phyloP scores from a whole-genome alignment of 2,797 vertebrate species.

The Malurus leucopterus region DNA sequence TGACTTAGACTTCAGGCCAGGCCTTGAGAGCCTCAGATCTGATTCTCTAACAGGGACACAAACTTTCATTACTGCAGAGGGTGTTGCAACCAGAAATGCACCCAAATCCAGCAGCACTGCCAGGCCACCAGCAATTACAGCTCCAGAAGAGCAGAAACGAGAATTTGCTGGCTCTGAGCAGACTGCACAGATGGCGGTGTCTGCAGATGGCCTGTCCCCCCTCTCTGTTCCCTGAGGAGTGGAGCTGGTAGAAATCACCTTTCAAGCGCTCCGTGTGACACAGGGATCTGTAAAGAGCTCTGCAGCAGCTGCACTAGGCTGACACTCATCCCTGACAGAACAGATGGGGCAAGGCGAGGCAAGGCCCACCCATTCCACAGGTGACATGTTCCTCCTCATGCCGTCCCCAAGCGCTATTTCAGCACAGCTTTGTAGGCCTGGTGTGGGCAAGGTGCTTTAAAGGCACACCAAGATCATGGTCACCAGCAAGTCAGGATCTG shows the following conservation, averaged over 20 bases:
- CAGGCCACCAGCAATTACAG: neutral
- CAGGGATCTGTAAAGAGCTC: neutral
- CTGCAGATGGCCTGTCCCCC: neutral
- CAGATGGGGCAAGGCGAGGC: neutral
- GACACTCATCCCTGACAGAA: neutral
- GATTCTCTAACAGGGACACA: neutral
- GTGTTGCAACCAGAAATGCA: neutral
- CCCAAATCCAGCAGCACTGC: neutral
- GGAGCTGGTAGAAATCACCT: neutral
- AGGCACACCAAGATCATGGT: neutral
- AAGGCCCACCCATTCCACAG: neutral
- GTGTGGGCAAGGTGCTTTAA: neutral
- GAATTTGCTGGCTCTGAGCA: neutral
- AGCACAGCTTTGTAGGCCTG: neutral
- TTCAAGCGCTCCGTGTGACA: neutral
- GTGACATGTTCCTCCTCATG: neutral
- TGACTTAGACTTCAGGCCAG: neutral
- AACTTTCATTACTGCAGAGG: neutral
- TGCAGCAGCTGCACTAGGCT: neutral
- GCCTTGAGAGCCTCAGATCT: neutral
- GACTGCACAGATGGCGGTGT: rapidly evolving
- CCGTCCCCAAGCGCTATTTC: rapidly evolving
- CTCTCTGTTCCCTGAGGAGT: neutral
- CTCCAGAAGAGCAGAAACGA: neutral
- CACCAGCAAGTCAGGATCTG: neutral